Conservation (phyloP, 2,797 vertebrate species). For the Amblyopsis hoosieri region DNA sequence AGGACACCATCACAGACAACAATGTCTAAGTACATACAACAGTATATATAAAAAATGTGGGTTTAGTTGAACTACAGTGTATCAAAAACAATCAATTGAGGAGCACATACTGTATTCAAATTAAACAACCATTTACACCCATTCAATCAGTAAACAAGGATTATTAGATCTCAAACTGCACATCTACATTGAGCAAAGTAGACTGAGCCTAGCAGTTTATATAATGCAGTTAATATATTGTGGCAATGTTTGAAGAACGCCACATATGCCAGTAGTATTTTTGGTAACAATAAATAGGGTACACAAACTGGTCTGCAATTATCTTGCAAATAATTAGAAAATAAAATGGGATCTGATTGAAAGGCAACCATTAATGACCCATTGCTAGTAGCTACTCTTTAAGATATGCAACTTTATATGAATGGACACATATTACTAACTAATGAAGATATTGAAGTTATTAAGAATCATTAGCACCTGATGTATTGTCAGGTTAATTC, state of each 20-base stretch:
- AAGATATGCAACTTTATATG: no score
- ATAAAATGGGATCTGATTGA: no score
- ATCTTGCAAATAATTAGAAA: no score
- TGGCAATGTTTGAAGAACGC: slow-evolving; percentile 15
- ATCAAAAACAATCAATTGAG: slow-evolving; percentile 68
- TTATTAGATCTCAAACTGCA: slow-evolving; percentile 34
- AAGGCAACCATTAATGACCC: no score
- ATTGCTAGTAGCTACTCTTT: no score
- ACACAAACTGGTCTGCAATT: no score
- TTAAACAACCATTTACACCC: slow-evolving; percentile 56
- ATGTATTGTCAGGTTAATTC: no score
- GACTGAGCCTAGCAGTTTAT: slow-evolving; percentile 3
- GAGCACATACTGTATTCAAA: slow-evolving; percentile 35
- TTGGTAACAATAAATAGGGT: not conserved
- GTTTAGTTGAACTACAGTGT: slow-evolving; percentile 77
- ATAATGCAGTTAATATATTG: no score
- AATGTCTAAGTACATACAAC: slow-evolving; percentile 59
- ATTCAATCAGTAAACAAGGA: slow-evolving; percentile 47
- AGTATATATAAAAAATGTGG: slow-evolving; percentile 70
- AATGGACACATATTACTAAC: no score
- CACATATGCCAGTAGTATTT: slow-evolving; percentile 6
- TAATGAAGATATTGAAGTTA: no score
- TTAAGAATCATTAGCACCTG: no score
- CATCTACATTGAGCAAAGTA: slow-evolving; percentile 49
- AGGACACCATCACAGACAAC: slow-evolving; percentile 61